Evolutionary conservation across 1,140 invertebrate genomes (phyloP).

Genomic region (Trachymyrmex septentrionalis): DNA sequence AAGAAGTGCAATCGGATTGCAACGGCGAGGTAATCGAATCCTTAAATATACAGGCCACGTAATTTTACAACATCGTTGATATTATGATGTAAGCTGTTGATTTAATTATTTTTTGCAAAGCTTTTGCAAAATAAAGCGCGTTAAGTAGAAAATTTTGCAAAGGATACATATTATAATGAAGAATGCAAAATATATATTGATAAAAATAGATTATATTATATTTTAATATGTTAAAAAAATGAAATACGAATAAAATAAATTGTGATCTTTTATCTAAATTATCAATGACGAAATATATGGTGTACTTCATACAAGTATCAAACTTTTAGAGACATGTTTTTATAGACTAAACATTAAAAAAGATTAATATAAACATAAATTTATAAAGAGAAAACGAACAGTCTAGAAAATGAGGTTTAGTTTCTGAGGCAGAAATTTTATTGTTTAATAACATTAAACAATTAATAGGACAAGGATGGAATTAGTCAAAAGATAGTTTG

Average conservation of each 20-base stretch:
- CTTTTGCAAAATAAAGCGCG: neutral
- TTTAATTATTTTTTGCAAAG: slow-evolving; percentile 22
- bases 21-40: slow-evolving; percentile 29
- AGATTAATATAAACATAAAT: no score
- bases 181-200: slow-evolving; percentile 2
- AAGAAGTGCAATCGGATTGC: slow-evolving; percentile 45
- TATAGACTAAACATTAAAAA: no score
- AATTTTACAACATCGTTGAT: slow-evolving; percentile 16
- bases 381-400: no score
- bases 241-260: neutral
- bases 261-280: neutral
- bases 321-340: no score
- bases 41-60: slow-evolving; percentile 6
- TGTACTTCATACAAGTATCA: no score
- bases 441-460: no score
- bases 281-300: neutral
- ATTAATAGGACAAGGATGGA: no score
- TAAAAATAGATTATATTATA: neutral
- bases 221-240: neutral
- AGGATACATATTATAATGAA: neutral
- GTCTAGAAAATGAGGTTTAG: no score
- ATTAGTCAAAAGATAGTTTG: no score
- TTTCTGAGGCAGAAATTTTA: no score
- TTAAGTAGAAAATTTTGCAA: neutral
- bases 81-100: slow-evolving; percentile 10